phyloP scores from a whole-genome alignment of 64 coral and sea anemone species.

The Stichodactyla helianthus region DNA sequence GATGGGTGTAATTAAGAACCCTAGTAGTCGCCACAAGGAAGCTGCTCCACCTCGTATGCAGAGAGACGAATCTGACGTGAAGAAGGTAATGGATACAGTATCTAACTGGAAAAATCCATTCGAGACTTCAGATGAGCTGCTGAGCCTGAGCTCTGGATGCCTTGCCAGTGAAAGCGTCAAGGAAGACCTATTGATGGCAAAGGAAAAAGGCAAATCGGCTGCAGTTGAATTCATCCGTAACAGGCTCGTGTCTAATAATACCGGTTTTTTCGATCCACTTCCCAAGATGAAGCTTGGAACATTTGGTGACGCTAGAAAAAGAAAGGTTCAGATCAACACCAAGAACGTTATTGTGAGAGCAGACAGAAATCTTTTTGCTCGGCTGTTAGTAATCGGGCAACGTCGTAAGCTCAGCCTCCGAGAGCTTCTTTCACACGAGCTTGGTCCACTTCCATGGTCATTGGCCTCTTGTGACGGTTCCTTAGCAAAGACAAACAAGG shows the following conservation, averaged over 20 bases:
- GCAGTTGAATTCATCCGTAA: conserved; percentile 12
- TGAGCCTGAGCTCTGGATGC: conserved; percentile 29
- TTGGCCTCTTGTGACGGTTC: conserved; percentile 47
- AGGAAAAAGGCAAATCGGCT: conserved; percentile 35
- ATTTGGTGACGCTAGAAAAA: conserved; percentile 5
- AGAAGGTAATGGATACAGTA: conserved; percentile 32
- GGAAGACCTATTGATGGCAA: conserved; percentile 37
- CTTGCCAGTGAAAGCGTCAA: conserved; percentile 27
- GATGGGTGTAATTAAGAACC: not conserved
- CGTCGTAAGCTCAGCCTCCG: conserved; percentile 24
- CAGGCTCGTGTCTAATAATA: conserved; percentile 15
- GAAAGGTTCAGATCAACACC: not conserved
- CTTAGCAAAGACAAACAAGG: conserved; percentile 57
- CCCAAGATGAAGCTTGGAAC: conserved; percentile 47
- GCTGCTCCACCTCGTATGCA: conserved; percentile 12
- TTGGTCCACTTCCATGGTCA: conserved; percentile 55
- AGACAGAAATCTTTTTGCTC: conserved; percentile 43
- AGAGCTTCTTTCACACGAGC: conserved; percentile 41
- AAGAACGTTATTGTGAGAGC: conserved; percentile 26
- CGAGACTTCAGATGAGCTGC: conserved; percentile 46
- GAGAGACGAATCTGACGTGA: conserved; percentile 27
- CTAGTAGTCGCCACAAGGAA: conserved; percentile 28
- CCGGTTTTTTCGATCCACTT: conserved; percentile 25
- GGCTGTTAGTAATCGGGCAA: conserved; percentile 26
- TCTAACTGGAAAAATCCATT: conserved; percentile 47